phyloP scores from a whole-genome alignment of 2,797 vertebrate genomes.

The Anguilla megastoma region DNA sequence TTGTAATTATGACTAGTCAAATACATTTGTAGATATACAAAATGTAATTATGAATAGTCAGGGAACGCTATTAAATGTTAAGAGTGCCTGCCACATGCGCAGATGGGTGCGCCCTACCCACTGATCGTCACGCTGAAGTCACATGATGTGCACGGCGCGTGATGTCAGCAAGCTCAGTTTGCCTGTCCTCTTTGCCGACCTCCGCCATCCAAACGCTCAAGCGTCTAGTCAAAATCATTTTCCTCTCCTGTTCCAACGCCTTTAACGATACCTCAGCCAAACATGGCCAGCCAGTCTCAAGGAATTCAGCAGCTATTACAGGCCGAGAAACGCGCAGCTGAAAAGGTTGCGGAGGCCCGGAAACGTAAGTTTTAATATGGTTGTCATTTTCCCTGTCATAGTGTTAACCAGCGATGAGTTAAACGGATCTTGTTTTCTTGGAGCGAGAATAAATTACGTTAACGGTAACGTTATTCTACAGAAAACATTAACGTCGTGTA shows the following conservation, averaged over 20 bases:
- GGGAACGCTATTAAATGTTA: too few relatives aligned
- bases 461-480: background rate
- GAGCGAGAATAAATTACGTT: background rate
- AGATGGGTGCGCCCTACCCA: background rate
- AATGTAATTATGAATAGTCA: too few relatives aligned
- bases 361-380: slow-evolving; percentile 80
- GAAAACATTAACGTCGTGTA: background rate
- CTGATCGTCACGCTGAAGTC: background rate
- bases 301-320: slow-evolving; percentile 96
- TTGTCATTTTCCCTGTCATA: slow-evolving; percentile 1
- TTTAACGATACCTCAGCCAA: background rate
- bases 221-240: slow-evolving; percentile 37
- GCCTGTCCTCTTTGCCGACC: background rate
- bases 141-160: background rate
- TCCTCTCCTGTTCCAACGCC: background rate
- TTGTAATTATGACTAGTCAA: too few relatives aligned
- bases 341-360: slow-evolving; percentile 93
- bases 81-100: too few relatives aligned
- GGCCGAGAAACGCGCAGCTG: slow-evolving; percentile 93
- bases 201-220: background rate
- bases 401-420: background rate
- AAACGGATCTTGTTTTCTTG: background rate
- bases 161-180: slow-evolving; percentile 62
- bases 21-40: too few relatives aligned
- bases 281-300: slow-evolving; percentile 93